Conservation (phyloP, 2,888 invertebrate genomes). For the Zeuzera pyrina region DNA sequence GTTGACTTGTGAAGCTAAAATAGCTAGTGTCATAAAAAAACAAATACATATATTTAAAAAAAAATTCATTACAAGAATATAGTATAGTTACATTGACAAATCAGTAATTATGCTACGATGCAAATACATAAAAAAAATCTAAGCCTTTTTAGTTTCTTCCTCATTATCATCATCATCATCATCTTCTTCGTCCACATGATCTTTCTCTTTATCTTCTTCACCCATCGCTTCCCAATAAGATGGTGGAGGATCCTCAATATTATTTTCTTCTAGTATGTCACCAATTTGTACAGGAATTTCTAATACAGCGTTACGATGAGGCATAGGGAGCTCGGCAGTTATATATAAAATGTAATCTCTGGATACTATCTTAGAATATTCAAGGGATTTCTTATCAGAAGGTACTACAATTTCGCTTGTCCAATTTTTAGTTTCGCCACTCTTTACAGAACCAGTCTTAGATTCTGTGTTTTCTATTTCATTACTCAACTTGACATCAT, state of each 20-base stretch:
- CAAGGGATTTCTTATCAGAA: constrained; percentile 4
- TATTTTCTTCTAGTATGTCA: neutral
- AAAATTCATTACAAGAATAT: neutral
- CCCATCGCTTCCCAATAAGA: constrained; percentile 11
- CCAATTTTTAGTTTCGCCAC: constrained; percentile 5
- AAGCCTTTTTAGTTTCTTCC: neutral
- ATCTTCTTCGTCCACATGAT: constrained; percentile 3
- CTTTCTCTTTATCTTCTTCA: constrained; percentile 3
- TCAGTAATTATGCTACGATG: neutral
- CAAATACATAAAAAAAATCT: neutral
- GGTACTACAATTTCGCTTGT: constrained; percentile 4
- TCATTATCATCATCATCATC: constrained; percentile 4
- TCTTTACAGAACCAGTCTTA: constrained; percentile 4
- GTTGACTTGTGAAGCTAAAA: no score
- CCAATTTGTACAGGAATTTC: constrained; percentile 9
- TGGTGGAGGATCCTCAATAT: constrained; percentile 5
- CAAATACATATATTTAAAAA: neutral
- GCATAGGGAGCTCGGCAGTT: constrained; percentile 5
- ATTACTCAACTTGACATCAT: constrained; percentile 1
- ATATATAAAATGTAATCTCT: constrained; percentile 6
- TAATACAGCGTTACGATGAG: constrained; percentile 5
- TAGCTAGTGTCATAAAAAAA: neutral
- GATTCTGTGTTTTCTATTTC: constrained; percentile 4
- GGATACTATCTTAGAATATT: constrained; percentile 4
- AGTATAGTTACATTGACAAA: neutral